Percentiles rank a stretch among this genome's conserved stretches.
phyloP scores from a whole-genome alignment of 1,140 invertebrate species.

The Himalopsyche phryganea region DNA sequence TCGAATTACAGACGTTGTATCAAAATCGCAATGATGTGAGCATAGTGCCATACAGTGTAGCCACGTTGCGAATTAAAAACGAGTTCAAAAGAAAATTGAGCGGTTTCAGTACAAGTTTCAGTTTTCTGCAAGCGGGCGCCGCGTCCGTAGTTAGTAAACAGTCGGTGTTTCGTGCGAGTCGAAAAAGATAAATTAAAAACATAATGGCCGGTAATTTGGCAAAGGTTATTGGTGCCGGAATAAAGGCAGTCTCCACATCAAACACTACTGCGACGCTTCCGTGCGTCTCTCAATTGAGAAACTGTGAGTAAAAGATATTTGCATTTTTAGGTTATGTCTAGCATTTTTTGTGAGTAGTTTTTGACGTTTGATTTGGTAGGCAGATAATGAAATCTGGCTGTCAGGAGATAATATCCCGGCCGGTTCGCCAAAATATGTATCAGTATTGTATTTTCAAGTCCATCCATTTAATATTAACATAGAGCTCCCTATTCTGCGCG shows the following conservation, averaged over 20 bases:
- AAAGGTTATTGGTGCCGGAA: slow-evolving; percentile 16
- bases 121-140: slow-evolving; percentile 7
- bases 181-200: not conserved
- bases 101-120: not conserved
- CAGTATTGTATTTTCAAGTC: too few species aligned
- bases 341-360: not conserved
- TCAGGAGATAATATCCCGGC: too few species aligned
- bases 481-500: too few species aligned
- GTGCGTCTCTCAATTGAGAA: slow-evolving; percentile 23
- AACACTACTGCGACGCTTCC: slow-evolving; percentile 9
- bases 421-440: too few species aligned
- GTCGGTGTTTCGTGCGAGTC: not conserved
- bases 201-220: slow-evolving; percentile 25
- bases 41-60: too few species aligned
- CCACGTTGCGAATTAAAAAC: too few species aligned
- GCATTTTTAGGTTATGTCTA: slow-evolving; percentile 15
- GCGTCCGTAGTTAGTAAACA: not conserved
- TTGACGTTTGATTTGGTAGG: too few species aligned
- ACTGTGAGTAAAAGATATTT: slow-evolving; percentile 18
- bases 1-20: too few species aligned
- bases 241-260: slow-evolving; percentile 8
- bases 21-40: too few species aligned
- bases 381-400: too few species aligned
- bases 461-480: too few species aligned
- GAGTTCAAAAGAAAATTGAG: too few species aligned